A percentile compares a stretch with the other conserved stretches of the same genome.
phyloP scores from a whole-genome alignment of 2,113 vertebrate genomes.

The Bolborhynchus lineola region DNA sequence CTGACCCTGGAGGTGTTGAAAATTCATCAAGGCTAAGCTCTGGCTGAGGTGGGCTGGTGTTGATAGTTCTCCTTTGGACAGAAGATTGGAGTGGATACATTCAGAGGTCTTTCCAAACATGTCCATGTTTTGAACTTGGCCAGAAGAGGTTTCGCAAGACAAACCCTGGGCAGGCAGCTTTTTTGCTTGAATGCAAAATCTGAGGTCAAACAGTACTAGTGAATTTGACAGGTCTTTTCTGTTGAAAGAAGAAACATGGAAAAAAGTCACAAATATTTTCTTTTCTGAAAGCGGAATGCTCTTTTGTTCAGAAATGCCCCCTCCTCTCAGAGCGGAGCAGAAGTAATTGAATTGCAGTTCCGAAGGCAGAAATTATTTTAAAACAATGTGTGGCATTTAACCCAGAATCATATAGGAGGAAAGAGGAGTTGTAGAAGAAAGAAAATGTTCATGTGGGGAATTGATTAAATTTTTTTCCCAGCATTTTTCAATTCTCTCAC shows the following conservation, averaged over 20 bases:
- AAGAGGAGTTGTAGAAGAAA: background rate
- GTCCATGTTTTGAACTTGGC: background rate
- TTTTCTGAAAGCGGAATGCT: background rate
- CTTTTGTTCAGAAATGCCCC: background rate
- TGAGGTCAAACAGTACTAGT: background rate
- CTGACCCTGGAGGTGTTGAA: background rate
- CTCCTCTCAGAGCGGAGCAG: background rate
- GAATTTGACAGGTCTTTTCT: background rate
- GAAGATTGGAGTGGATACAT: background rate
- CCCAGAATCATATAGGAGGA: background rate
- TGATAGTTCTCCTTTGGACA: background rate
- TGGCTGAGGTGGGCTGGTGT: background rate
- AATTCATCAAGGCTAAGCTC: background rate
- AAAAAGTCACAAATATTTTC: background rate
- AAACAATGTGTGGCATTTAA: background rate
- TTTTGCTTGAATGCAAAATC: background rate
- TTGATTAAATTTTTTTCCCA: background rate
- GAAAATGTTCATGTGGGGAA: background rate
- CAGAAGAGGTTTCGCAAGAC: background rate
- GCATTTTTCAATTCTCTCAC: background rate
- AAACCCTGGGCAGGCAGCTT: background rate
- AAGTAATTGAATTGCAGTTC: background rate
- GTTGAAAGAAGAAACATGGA: background rate
- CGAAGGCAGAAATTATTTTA: background rate
- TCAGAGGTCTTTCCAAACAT: background rate